Conservation (phyloP, 2,797 vertebrate species). For the Natrix natrix region DNA sequence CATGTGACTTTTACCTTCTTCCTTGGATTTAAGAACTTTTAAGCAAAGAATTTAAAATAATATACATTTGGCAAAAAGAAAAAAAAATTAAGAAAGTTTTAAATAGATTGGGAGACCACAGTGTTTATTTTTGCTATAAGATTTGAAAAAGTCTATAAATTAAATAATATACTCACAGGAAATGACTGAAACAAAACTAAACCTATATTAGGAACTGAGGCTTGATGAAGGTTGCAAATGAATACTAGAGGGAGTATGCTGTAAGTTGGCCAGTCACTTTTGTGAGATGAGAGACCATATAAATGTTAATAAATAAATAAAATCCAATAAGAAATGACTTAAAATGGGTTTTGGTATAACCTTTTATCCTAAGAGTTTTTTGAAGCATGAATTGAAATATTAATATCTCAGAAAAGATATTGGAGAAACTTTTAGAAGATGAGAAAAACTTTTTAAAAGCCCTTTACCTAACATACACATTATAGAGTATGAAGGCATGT, state of each 20-base stretch:
- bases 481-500: not conserved
- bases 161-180: not conserved
- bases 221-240: not conserved
- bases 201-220: not conserved
- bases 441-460: not conserved
- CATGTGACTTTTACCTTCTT: not conserved
- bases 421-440: not conserved
- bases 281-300: not conserved
- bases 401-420: not conserved
- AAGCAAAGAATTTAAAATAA: not conserved
- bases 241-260: not conserved
- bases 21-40: not conserved
- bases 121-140: not conserved
- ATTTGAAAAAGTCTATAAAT: not conserved
- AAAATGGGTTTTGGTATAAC: not conserved
- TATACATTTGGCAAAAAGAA: not conserved
- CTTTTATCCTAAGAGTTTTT: not conserved
- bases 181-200: not conserved
- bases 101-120: not conserved
- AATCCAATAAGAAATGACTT: not conserved
- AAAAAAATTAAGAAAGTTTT: not conserved
- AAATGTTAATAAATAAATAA: not conserved
- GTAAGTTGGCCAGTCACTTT: not conserved
- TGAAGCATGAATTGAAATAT: not conserved
- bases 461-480: not conserved